Percentiles rank a stretch among this genome's conserved stretches.
These are phyloP conservation scores for Brenthis hecate DNA, from an alignment of 2,888 invertebrate species.

Conservation along the genomic window DNA sequence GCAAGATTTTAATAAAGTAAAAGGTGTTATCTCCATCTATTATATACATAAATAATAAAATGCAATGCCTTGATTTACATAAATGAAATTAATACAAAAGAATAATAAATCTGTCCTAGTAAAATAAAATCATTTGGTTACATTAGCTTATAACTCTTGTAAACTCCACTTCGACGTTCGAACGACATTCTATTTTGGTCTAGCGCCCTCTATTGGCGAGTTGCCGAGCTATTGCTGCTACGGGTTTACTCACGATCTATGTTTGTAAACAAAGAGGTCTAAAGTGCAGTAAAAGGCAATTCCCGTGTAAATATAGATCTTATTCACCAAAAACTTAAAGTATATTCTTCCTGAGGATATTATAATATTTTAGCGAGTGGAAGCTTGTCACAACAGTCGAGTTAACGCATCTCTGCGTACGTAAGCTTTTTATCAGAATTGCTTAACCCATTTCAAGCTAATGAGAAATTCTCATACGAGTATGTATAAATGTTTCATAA, in stretches of 20 bases:
- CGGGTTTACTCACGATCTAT: conserved; percentile 73
- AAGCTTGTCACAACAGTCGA: conserved; percentile 9
- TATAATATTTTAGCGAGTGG: conserved; percentile 14
- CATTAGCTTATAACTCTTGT: conserved; percentile 54
- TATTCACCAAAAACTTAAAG: conserved; percentile 13
- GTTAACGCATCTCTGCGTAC: conserved; percentile 15
- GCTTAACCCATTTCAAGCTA: conserved; percentile 20
- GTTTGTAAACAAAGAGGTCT: conserved; percentile 73
- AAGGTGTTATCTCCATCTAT: too few relatives aligned
- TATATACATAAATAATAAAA: too few relatives aligned
- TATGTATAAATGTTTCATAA: conserved; percentile 5
- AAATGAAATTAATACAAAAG: not conserved
- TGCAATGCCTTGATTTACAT: too few relatives aligned
- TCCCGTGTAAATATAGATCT: conserved; percentile 9
- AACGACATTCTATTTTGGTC: conserved; percentile 69
- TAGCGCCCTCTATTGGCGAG: conserved; percentile 79
- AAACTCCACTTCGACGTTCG: conserved; percentile 46
- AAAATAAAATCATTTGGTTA: conserved; percentile 21
- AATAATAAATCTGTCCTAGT: conserved; percentile 1
- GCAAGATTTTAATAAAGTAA: too few relatives aligned
- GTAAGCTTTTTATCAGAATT: conserved; percentile 17
- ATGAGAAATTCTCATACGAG: conserved; percentile 14
- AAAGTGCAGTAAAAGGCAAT: conserved; percentile 31
- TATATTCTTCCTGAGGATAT: conserved; percentile 9
- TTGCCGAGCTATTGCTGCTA: conserved; percentile 66